Percentiles rank a stretch among this genome's conserved stretches.
phyloP scores from a whole-genome alignment of 2,113 vertebrate species.

The Dermatemys mawii region DNA sequence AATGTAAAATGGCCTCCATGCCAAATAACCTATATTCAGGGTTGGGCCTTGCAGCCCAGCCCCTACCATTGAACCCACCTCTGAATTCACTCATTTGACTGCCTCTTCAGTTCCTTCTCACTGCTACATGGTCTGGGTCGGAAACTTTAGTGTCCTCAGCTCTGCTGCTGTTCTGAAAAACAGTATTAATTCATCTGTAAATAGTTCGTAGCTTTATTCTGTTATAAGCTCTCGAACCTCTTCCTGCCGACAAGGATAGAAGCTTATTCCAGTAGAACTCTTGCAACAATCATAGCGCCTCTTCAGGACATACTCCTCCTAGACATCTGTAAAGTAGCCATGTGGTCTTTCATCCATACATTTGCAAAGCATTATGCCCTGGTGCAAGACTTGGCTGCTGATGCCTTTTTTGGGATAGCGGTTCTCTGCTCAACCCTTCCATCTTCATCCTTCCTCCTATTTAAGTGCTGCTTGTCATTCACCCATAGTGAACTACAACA shows the following conservation, averaged over 20 bases:
- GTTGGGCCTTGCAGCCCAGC: background rate
- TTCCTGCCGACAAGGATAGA: background rate
- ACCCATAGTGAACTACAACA: no score
- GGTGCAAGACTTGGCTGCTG: no score
- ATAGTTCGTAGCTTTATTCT: background rate
- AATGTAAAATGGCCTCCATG: background rate
- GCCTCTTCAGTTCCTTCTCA: background rate
- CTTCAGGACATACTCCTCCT: background rate
- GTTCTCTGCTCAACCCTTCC: no score
- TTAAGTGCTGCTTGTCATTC: no score
- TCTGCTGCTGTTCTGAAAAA: background rate
- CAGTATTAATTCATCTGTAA: background rate
- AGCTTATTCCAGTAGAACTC: background rate
- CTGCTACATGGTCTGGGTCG: background rate
- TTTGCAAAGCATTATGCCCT: no score
- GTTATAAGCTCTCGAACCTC: background rate
- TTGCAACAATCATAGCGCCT: background rate
- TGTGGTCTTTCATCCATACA: no score
- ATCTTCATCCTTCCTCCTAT: no score
- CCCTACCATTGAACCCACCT: background rate
- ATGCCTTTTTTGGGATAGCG: no score
- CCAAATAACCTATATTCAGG: background rate
- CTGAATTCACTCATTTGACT: background rate
- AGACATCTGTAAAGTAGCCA: no score
- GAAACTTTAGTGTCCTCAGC: background rate